A percentile compares a stretch with the other conserved stretches of the same genome.
Conservation (phyloP, 2,797 vertebrate species). For the Xenentodon cancila region DNA sequence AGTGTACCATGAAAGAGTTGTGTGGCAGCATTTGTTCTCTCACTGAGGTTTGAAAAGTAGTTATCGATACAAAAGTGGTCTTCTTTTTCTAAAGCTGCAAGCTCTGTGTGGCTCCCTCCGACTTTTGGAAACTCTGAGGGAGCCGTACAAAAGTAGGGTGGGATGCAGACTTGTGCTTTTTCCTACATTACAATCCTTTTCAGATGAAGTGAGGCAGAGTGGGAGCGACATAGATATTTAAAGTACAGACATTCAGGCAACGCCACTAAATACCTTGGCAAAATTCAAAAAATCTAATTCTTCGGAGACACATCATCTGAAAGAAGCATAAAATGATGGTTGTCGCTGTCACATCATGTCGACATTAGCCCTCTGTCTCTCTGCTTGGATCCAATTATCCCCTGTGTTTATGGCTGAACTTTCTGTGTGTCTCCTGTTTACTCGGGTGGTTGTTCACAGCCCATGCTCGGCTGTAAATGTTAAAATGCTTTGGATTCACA, state of each 20-base stretch:
- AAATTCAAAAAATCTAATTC: constrained; percentile 50
- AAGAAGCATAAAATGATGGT: constrained; percentile 26
- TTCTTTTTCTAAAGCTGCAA: constrained; percentile 22
- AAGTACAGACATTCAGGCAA: constrained; percentile 66
- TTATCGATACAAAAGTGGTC: constrained; percentile 59
- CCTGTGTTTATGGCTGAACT: constrained; percentile 15
- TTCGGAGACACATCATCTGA: constrained; percentile 16
- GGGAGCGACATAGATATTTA: constrained; percentile 60
- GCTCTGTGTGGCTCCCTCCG: not conserved
- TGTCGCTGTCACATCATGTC: constrained; percentile 29
- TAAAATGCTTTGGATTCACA: no score
- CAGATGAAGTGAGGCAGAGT: constrained; percentile 73
- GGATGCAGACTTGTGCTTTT: constrained; percentile 57
- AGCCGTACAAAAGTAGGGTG: constrained; percentile 42
- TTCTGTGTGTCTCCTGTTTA: constrained; percentile 2
- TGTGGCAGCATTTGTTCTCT: constrained; percentile 52
- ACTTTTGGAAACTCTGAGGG: constrained; percentile 52
- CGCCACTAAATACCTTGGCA: constrained; percentile 39
- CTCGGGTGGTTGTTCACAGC: constrained; percentile 9
- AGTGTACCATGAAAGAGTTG: constrained; percentile 64
- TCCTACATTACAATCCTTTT: constrained; percentile 61
- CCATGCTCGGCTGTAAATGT: constrained; percentile 2
- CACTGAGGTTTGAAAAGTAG: constrained; percentile 47
- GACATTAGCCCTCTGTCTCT: constrained; percentile 7
- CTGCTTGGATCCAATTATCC: constrained; percentile 4